Evolutionary conservation across 1,140 invertebrate genomes (phyloP), one percentile per base, ranked within the genome.

Genomic region (Conopomorpha cramerella): DNA sequence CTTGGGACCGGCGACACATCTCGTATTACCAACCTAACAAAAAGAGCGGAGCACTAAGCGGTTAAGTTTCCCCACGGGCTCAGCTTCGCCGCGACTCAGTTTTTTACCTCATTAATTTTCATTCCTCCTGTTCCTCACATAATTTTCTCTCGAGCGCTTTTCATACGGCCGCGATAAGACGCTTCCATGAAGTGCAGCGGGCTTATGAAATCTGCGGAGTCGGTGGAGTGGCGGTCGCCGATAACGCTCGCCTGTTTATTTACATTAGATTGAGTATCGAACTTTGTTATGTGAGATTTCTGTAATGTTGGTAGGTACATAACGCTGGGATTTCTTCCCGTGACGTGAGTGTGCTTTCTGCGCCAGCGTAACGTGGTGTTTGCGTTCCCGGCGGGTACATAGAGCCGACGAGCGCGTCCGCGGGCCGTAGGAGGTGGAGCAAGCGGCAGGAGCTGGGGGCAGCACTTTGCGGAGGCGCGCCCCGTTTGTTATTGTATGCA

Each of bases 91-190:
- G 44, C 43, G 48, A 56, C 46, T 62, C 61, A 54, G 46, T 68
- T 61, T 23, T 34, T 65, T 71, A 60, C 46, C 61, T 74, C 66
- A 70, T 74, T 74, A 74, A 71, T 71, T 74, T 71, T 67, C 67
- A 72, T 72, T 64, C 51, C 38, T 51, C 51, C 47, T 50, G 50
- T 51, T 61, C 54, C 53, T 53, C 58, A 66, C 64, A 74, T 74
- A 74, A 74, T 70, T 76, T 62, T 56, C 61, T 55, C 58, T 72
- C 54, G 62, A 74, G 46, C 51, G 67, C 62, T 56, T 56, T 54
- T 56, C 60, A 68, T 65, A 67, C 59, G 30, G 50, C 51, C 39
- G 49, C 44, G 70, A 74, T 74, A 74, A 74, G 61, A 56, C 45
- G 49, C 45, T 46, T 56, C 50, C 47, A 38, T 51, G 46, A 46